These are phyloP conservation scores for Aurelia aurita DNA, from an alignment of 30 jellyfish, hydroid and myxozoan species.

Conservation along the genomic window DNA sequence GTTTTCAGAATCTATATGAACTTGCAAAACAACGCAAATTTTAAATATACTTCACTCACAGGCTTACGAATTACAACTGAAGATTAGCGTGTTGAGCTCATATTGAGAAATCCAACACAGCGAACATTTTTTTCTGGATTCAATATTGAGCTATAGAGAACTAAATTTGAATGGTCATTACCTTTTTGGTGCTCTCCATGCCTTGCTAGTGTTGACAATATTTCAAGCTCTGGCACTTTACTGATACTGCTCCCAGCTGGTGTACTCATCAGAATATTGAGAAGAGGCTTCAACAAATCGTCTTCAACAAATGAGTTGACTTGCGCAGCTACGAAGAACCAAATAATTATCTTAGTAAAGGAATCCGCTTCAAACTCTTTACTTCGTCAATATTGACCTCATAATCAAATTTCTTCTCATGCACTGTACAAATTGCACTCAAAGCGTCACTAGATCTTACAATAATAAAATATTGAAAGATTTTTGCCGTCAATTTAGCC, in stretches of 20 bases:
- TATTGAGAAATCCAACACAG: no score
- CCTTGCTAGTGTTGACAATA: constrained; percentile 79
- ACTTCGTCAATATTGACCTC: neutral
- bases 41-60: no score
- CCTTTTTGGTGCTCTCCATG: constrained; percentile 76
- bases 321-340: constrained; percentile 48
- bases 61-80: no score
- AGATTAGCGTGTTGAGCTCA: no score
- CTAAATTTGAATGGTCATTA: neutral
- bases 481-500: no score
- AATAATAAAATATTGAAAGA: no score
- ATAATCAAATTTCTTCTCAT: neutral
- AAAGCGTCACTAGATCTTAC: no score
- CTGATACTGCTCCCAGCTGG: constrained; percentile 90
- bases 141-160: no score
- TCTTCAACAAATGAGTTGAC: constrained; percentile 49
- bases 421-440: neutral
- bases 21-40: no score
- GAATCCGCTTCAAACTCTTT: neutral
- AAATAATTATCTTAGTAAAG: neutral
- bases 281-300: constrained; percentile 61
- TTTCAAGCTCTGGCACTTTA: constrained; percentile 83
- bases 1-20: no score
- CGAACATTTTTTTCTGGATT: no score
- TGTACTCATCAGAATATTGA: constrained; percentile 76